Evolutionary conservation across 2,888 invertebrate genomes (phyloP), one percentile per base, ranked within the genome.

Genomic region (Trisateles emortualis): DNA sequence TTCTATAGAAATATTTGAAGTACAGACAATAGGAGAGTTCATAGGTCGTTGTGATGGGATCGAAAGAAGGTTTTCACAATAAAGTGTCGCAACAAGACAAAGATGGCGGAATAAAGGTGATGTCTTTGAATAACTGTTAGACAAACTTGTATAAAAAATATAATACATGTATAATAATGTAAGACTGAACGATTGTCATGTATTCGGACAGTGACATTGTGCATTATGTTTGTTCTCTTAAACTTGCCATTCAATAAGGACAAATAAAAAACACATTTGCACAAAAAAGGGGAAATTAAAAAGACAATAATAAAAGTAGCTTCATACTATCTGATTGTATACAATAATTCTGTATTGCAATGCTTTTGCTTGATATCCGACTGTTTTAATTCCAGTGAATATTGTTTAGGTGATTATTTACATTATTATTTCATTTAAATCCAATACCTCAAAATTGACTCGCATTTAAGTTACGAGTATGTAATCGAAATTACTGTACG

Each of bases 71-170:
- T 29, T 24, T 41, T 43, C 30, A 59, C 71, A 73, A 77, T 73
- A 73, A 80, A 74, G 67, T 79, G 80, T 82, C 82, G 76, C 72
- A 70, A 65, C 69, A 65, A 78, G 81, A 84, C 81, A 84, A 79
- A 67, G 70, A 69, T 74, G 33, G 46, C 49, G 40, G 59, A 65
- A 64, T 64, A 66, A 68, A 60, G 38, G 55, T 55, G 45, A 46
- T 40, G 19, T 43, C 45, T 47, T 46, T 50, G 51, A 68, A 61
- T 50, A 49, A 22, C 43, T 54, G 54, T 52, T 52, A 56, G 47
- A 66, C 30, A 40, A 39, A 32, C 38, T 19, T 40, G 2, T 16
- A 42, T 42, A 59, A 61, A 69, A 69, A 68, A 41, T 33, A 66
- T 40, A 36, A 44, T 49, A 26, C 38, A 46, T 17, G 43, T 70